Conservation (phyloP, 1,140 invertebrate species). For the Drosophila virilis region DNA sequence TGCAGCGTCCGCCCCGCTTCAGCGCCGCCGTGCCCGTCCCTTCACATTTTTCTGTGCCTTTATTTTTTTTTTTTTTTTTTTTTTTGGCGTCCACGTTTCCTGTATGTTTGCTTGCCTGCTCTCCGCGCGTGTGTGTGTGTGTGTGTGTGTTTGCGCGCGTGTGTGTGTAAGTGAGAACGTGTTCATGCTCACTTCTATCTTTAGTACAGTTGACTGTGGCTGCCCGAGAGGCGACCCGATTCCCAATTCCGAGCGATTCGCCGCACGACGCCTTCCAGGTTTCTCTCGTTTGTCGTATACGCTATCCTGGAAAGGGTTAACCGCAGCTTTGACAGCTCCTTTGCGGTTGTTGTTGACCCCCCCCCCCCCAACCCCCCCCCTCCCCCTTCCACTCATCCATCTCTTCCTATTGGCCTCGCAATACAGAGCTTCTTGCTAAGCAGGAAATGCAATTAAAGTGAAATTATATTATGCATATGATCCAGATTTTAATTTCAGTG, state of each 20-base stretch:
- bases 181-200: constrained; percentile 71
- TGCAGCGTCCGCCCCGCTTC: constrained; percentile 35
- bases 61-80: constrained; percentile 15
- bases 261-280: not conserved
- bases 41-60: constrained; percentile 6
- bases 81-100: constrained; percentile 55
- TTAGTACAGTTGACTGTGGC: constrained; percentile 73
- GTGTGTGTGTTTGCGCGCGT: constrained; percentile 17
- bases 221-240: constrained; percentile 36
- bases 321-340: constrained; percentile 14
- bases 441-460: constrained; percentile 9
- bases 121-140: constrained; percentile 6
- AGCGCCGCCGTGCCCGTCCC: not conserved
- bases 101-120: constrained; percentile 56
- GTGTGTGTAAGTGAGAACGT: constrained; percentile 53
- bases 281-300: not conserved
- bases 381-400: no score
- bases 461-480: not conserved
- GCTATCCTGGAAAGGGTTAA: constrained; percentile 21
- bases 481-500: not conserved
- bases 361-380: not conserved
- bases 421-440: not conserved
- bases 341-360: not conserved
- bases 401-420: no score
- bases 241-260: constrained; percentile 13